phyloP scores from a whole-genome alignment of 2,797 vertebrate genomes.

The Spinus pinus region DNA sequence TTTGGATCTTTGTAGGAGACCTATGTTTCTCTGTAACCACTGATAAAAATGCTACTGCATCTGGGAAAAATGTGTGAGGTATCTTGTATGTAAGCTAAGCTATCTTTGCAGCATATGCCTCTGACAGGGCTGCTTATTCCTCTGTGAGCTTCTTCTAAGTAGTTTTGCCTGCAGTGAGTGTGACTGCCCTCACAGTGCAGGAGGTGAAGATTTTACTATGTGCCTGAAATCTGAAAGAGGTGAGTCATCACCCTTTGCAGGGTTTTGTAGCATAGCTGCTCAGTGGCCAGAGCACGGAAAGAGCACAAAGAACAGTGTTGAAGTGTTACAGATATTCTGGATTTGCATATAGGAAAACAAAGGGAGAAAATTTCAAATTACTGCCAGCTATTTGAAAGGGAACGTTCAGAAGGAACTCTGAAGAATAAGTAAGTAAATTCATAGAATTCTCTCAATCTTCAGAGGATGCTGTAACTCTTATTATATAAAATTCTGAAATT shows the following conservation, averaged over 20 bases:
- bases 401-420: neutral
- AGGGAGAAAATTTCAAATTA: neutral
- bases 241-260: constrained; percentile 7
- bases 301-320: neutral
- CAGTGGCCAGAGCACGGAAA: neutral
- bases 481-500: neutral
- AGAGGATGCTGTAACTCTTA: neutral
- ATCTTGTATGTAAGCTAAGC: neutral
- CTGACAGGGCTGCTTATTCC: neutral
- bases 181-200: neutral
- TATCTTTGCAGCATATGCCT: neutral
- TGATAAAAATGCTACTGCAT: neutral
- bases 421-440: neutral
- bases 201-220: constrained; percentile 32
- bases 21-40: neutral
- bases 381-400: neutral
- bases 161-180: constrained; percentile 16
- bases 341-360: neutral
- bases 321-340: neutral
- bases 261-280: neutral
- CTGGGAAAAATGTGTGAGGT: neutral
- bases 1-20: neutral
- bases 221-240: constrained; percentile 14
- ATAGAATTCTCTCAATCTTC: neutral
- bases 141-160: neutral